phyloP scores from a whole-genome alignment of 2,888 invertebrate species.

The Lasioglossum vierecki region DNA sequence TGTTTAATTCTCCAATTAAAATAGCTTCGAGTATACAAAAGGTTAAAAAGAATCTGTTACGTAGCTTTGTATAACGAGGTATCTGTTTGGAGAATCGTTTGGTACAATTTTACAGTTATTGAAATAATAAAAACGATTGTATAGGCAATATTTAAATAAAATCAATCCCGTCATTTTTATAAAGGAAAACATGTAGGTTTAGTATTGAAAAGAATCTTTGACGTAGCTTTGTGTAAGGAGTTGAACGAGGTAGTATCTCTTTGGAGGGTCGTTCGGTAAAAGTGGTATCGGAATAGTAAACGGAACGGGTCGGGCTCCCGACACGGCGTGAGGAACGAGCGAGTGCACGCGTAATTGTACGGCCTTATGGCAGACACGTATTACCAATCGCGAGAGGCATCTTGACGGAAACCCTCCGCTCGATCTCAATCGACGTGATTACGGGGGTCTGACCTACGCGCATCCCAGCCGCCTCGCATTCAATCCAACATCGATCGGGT shows the following conservation, averaged over 20 bases:
- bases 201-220: not conserved
- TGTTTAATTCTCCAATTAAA: too few species aligned
- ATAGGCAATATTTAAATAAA: too few species aligned
- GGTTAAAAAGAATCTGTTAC: not conserved
- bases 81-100: not conserved
- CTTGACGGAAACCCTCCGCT: constrained; percentile 56
- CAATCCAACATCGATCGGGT: constrained; percentile 60
- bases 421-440: constrained; percentile 70
- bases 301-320: constrained; percentile 23
- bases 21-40: too few species aligned
- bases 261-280: not conserved
- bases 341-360: constrained; percentile 44
- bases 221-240: not conserved
- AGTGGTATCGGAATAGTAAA: not conserved
- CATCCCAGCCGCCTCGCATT: constrained; percentile 36
- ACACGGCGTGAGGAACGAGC: constrained; percentile 23
- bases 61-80: not conserved
- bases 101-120: not conserved
- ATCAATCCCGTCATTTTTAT: too few species aligned
- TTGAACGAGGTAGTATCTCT: not conserved
- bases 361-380: constrained; percentile 37
- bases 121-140: too few species aligned
- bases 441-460: constrained; percentile 52
- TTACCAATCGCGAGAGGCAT: constrained; percentile 50
- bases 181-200: too few species aligned